Evolutionary conservation across 2,888 invertebrate genomes (phyloP).

Genomic region (Macrophya annulata): DNA sequence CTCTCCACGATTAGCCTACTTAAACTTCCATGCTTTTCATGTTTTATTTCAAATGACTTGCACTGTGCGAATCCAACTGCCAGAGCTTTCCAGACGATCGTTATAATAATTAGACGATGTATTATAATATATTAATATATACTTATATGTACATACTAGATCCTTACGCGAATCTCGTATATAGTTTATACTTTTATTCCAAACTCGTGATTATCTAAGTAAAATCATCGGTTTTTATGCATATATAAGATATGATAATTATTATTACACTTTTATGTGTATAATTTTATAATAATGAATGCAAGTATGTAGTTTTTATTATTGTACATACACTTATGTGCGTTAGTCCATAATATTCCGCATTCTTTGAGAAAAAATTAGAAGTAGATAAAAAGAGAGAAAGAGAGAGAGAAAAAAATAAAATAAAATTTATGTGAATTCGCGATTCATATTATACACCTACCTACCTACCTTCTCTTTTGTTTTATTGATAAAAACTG

Average conservation of each 20-base stretch:
- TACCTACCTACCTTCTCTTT: slow-evolving; percentile 4
- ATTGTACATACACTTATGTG: neutral
- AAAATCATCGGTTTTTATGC: too few relatives aligned
- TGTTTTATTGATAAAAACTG: slow-evolving; percentile 42
- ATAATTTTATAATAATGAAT: neutral
- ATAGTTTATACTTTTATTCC: neutral
- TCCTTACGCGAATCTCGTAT: too few relatives aligned
- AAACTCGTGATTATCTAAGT: neutral
- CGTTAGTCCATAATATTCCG: slow-evolving; percentile 35
- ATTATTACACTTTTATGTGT: neutral
- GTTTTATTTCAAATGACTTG: neutral
- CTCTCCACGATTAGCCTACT: slow-evolving; percentile 11
- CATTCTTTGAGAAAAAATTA: neutral
- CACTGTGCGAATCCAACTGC: too few relatives aligned
- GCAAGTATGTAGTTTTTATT: neutral
- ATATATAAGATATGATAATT: neutral
- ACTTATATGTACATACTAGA: too few relatives aligned
- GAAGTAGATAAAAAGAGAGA: slow-evolving; percentile 54
- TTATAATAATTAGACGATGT: neutral
- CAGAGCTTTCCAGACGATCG: neutral
- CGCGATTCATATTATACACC: neutral
- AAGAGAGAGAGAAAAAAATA: slow-evolving; percentile 40
- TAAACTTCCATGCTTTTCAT: neutral
- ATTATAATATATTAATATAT: too few relatives aligned
- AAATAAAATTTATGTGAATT: neutral